A percentile compares a stretch with the other conserved stretches of the same genome.
These are phyloP conservation scores for Scomber japonicus DNA, from an alignment of 2,113 vertebrate species.

Conservation along the genomic window DNA sequence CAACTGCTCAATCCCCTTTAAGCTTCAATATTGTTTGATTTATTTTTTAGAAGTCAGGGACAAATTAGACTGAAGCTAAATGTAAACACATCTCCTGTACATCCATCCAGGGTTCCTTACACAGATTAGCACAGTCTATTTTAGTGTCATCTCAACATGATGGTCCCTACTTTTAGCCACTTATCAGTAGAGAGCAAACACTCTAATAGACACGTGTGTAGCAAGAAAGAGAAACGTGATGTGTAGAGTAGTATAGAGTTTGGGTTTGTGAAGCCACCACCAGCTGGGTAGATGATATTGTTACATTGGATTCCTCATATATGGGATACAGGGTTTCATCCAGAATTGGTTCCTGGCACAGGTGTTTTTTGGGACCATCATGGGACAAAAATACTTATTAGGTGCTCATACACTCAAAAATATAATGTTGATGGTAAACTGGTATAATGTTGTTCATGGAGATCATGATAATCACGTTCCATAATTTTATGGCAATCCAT, in stretches of 20 bases:
- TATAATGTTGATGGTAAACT: no score
- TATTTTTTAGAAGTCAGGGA: background rate
- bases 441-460: no score
- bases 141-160: conserved; percentile 4
- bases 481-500: no score
- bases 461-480: no score
- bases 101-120: background rate
- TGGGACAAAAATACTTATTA: conserved; percentile 11
- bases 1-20: background rate
- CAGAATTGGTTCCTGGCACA: conserved; percentile 2
- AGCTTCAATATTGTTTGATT: conserved; percentile 9
- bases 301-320: conserved; percentile 43
- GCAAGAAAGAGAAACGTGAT: conserved; percentile 21
- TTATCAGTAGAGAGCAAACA: conserved; percentile 25
- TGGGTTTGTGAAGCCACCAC: conserved; percentile 10
- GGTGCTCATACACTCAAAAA: no score
- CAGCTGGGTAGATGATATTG: conserved; percentile 5
- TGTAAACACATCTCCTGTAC: background rate
- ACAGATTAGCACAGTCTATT: conserved; percentile 12
- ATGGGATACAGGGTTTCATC: conserved; percentile 22
- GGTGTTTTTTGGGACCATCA: background rate
- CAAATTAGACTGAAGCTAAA: background rate
- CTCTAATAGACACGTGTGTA: conserved; percentile 12
- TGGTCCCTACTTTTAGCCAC: conserved; percentile 31
- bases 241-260: background rate